Percentiles rank a stretch among this genome's conserved stretches.
phyloP scores from a whole-genome alignment of 2,888 invertebrate genomes.

The Minunthozetes semirufus region DNA sequence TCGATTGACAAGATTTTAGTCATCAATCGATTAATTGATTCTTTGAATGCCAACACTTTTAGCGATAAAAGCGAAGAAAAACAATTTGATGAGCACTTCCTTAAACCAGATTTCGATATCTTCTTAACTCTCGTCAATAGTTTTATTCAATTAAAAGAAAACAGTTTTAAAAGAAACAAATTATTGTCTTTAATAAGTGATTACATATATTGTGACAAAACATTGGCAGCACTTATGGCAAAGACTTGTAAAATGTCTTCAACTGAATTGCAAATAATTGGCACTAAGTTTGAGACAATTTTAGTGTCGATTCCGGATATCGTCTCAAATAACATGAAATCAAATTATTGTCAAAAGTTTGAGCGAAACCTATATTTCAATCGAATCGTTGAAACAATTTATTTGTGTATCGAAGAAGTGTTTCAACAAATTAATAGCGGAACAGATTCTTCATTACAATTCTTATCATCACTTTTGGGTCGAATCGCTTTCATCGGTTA shows the following conservation, averaged over 20 bases:
- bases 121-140: background rate
- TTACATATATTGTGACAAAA: constrained; percentile 1
- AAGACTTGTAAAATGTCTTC: background rate
- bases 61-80: background rate
- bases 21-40: background rate
- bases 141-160: background rate
- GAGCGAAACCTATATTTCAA: constrained; percentile 13
- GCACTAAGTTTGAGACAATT: constrained; percentile 29
- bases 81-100: background rate
- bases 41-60: constrained; percentile 4
- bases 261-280: constrained; percentile 6
- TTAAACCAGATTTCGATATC: constrained; percentile 1
- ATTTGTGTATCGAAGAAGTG: constrained; percentile 14
- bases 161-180: constrained; percentile 20
- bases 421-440: background rate
- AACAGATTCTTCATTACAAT: constrained; percentile 11
- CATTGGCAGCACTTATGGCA: background rate
- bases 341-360: background rate
- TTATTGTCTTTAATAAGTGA: constrained; percentile 10
- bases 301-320: constrained; percentile 33
- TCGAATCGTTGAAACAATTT: background rate
- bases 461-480: constrained; percentile 24
- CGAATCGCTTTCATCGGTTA: constrained; percentile 12
- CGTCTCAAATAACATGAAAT: constrained; percentile 15
- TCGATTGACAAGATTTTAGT: background rate